phyloP scores from a whole-genome alignment of 2,888 invertebrate species.

The Sinotaia quadrata region DNA sequence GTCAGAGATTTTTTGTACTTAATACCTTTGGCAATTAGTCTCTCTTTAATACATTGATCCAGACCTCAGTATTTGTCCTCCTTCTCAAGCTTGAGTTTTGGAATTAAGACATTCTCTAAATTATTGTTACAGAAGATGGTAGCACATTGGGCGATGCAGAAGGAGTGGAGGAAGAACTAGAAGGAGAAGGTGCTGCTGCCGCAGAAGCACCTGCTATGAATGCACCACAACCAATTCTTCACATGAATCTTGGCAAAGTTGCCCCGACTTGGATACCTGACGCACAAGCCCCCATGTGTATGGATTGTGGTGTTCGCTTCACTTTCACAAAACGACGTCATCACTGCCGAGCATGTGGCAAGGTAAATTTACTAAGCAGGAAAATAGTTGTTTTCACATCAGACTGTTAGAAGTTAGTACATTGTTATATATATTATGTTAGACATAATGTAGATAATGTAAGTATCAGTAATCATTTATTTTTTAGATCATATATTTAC shows the following conservation, averaged over 20 bases:
- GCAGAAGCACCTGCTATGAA: slow-evolving; percentile 26
- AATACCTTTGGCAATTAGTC: no score
- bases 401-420: no score
- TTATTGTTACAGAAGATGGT: slow-evolving; percentile 14
- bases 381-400: no score
- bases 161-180: slow-evolving; percentile 5
- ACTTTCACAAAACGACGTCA: slow-evolving; percentile 84
- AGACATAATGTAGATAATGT: no score
- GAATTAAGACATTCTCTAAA: no score
- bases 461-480: no score
- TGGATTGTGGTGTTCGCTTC: slow-evolving; percentile 86
- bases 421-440: no score
- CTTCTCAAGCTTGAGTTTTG: no score
- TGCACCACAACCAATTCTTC: slow-evolving; percentile 42
- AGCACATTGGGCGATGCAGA: slow-evolving; percentile 19
- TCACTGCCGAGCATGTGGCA: slow-evolving; percentile 89
- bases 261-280: slow-evolving; percentile 92
- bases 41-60: no score
- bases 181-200: slow-evolving; percentile 24
- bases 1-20: no score
- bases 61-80: no score
- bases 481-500: not conserved
- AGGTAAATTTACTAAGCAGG: slow-evolving; percentile 75
- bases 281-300: slow-evolving; percentile 83
- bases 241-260: slow-evolving; percentile 78